Evolutionary conservation across 37 sponge, comb jelly and placozoan species (phyloP).

Genomic region (Haliclona indistincta): DNA sequence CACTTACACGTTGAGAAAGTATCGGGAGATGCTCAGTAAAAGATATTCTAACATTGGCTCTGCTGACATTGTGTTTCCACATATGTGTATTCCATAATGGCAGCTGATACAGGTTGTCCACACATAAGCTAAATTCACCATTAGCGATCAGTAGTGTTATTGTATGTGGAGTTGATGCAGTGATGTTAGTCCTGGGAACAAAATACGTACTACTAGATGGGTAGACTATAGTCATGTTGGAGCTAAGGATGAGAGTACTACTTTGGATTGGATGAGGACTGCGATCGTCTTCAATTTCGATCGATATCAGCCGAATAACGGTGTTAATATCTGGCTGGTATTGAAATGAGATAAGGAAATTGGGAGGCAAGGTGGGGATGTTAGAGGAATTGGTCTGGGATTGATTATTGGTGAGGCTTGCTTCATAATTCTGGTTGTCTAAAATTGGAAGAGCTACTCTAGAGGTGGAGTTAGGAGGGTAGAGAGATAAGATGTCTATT

Average conservation of each 20-base stretch:
- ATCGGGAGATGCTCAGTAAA: slow-evolving; percentile 30
- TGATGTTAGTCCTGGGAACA: slow-evolving; percentile 16
- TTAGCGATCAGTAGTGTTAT: slow-evolving; percentile 40
- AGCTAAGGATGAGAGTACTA: slow-evolving; percentile 17
- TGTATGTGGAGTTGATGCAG: background rate
- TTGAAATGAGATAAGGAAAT: slow-evolving; percentile 45
- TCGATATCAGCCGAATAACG: slow-evolving; percentile 35
- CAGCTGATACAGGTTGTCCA: slow-evolving; percentile 39
- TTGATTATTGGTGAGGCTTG: too few relatives aligned
- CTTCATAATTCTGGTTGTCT: too few relatives aligned
- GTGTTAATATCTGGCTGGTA: slow-evolving; percentile 61
- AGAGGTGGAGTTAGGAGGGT: too few relatives aligned
- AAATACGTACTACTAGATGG: background rate
- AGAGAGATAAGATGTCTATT: too few relatives aligned
- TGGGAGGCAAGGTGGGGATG: slow-evolving; percentile 34
- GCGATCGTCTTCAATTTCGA: background rate
- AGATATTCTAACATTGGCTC: slow-evolving; percentile 3
- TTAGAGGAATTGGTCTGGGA: too few relatives aligned
- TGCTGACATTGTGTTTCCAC: background rate
- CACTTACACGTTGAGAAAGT: background rate
- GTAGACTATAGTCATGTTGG: slow-evolving; percentile 21
- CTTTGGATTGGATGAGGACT: background rate
- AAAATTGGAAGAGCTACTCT: too few relatives aligned
- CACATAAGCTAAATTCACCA: slow-evolving; percentile 47
- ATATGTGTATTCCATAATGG: background rate